Evolutionary conservation across 2,888 invertebrate species (phyloP).

Genomic region (Drosophila paranaensis): DNA sequence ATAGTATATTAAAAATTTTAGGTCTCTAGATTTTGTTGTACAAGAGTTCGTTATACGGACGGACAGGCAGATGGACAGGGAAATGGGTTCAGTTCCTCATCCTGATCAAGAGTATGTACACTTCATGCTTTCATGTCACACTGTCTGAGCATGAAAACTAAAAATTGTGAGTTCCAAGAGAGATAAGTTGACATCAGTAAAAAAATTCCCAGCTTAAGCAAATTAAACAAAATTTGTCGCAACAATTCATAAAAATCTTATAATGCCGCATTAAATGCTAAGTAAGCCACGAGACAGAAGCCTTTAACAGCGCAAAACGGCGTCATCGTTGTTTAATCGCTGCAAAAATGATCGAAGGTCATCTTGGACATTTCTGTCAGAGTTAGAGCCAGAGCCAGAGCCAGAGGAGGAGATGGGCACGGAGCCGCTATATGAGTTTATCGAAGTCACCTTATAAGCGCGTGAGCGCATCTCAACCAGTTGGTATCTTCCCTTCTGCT

Average conservation of each 20-base stretch:
- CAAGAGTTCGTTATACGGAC: too few species aligned
- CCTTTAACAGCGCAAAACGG: slow-evolving; percentile 23
- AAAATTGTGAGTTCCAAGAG: neutral
- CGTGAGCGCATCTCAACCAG: slow-evolving; percentile 76
- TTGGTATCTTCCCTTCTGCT: slow-evolving; percentile 24
- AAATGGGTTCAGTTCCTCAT: too few species aligned
- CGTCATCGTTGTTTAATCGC: slow-evolving; percentile 75
- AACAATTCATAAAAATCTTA: slow-evolving; percentile 62
- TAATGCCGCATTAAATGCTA: slow-evolving; percentile 62
- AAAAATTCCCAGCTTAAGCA: neutral
- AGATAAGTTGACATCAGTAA: neutral
- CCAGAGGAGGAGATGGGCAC: slow-evolving; percentile 16
- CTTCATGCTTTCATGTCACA: too few species aligned
- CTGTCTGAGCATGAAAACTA: neutral
- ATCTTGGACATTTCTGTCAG: slow-evolving; percentile 73
- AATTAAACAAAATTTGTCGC: slow-evolving; percentile 42
- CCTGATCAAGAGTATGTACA: too few species aligned
- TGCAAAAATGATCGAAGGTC: slow-evolving; percentile 76
- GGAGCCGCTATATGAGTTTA: slow-evolving; percentile 52
- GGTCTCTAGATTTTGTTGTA: too few species aligned
- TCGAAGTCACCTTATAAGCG: slow-evolving; percentile 65
- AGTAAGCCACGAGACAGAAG: slow-evolving; percentile 49
- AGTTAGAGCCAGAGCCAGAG: slow-evolving; percentile 24
- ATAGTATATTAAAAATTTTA: too few species aligned
- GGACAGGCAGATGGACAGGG: too few species aligned